Percentiles rank a stretch among this genome's conserved stretches.
Evolutionary conservation across 2,113 vertebrate species (phyloP).

Genomic region (Acanthochromis polyacanthus): DNA sequence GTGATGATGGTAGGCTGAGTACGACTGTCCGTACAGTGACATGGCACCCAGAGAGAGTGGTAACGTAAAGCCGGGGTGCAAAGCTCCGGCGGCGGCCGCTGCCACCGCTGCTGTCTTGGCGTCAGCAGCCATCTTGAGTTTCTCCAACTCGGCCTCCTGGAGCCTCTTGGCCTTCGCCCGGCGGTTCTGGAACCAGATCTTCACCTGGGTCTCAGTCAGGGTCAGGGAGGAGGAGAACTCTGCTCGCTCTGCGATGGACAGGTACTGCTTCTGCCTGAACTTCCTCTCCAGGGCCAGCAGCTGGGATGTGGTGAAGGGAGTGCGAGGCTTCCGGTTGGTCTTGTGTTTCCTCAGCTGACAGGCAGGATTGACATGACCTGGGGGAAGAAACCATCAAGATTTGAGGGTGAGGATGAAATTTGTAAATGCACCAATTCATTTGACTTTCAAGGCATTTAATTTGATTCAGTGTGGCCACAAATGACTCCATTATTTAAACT

Average conservation of each 20-base stretch:
- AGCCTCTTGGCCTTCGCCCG: slow-evolving; percentile 85
- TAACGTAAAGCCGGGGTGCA: slow-evolving; percentile 77
- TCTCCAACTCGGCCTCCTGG: slow-evolving; percentile 86
- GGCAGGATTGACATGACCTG: slow-evolving; percentile 70
- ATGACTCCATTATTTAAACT: background rate
- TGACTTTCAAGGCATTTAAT: background rate
- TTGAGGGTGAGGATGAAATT: background rate
- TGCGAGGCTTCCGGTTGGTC: slow-evolving; percentile 86
- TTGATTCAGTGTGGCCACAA: background rate
- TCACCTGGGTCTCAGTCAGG: slow-evolving; percentile 86
- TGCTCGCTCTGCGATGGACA: slow-evolving; percentile 84
- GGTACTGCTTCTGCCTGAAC: slow-evolving; percentile 86
- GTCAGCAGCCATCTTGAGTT: slow-evolving; percentile 82
- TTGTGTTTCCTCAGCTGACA: slow-evolving; percentile 85
- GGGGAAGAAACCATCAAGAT: background rate
- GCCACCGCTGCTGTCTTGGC: slow-evolving; percentile 66
- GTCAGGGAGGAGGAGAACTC: slow-evolving; percentile 85
- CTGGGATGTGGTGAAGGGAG: slow-evolving; percentile 85
- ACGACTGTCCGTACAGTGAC: slow-evolving; percentile 81
- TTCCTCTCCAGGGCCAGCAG: slow-evolving; percentile 85
- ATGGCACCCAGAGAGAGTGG: slow-evolving; percentile 78
- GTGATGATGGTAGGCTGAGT: slow-evolving; percentile 74
- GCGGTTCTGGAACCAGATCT: slow-evolving; percentile 88
- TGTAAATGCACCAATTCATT: background rate
- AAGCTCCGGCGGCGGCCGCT: slow-evolving; percentile 36